A percentile compares a stretch with the other conserved stretches of the same genome.
Evolutionary conservation across 2,797 vertebrate species (phyloP).

Genomic region (Euphonia xanthogaster): DNA sequence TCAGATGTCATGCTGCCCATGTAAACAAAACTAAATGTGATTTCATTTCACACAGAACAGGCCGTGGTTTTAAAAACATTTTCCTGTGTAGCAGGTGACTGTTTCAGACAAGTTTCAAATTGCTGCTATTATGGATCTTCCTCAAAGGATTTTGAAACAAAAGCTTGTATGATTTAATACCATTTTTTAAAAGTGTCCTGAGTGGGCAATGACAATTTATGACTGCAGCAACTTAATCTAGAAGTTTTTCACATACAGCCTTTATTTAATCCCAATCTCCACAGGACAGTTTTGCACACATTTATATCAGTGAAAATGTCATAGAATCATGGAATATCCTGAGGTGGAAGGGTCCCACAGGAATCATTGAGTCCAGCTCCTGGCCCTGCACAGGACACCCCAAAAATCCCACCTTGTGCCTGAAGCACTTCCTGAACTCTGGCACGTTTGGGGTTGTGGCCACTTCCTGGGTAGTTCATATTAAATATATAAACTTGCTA

Average conservation of each 20-base stretch:
- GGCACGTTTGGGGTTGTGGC: background rate
- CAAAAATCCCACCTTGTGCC: background rate
- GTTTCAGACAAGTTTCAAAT: background rate
- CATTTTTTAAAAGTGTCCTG: background rate
- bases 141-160: background rate
- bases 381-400: background rate
- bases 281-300: background rate
- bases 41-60: background rate
- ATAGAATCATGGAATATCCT: background rate
- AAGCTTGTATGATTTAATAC: background rate
- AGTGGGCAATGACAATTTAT: accelerated
- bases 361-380: background rate
- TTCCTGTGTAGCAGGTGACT: background rate
- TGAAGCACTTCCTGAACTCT: background rate
- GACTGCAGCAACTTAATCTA: background rate
- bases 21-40: background rate
- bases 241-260: background rate
- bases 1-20: background rate
- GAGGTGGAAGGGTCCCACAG: background rate
- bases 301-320: background rate
- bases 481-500: background rate
- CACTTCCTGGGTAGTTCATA: background rate
- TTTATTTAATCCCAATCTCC: background rate
- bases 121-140: background rate
- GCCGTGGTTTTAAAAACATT: background rate